Evolutionary conservation across 2,888 invertebrate species (phyloP), one percentile per base, ranked within the genome.

Genomic region (Drosophila melanosoma): DNA sequence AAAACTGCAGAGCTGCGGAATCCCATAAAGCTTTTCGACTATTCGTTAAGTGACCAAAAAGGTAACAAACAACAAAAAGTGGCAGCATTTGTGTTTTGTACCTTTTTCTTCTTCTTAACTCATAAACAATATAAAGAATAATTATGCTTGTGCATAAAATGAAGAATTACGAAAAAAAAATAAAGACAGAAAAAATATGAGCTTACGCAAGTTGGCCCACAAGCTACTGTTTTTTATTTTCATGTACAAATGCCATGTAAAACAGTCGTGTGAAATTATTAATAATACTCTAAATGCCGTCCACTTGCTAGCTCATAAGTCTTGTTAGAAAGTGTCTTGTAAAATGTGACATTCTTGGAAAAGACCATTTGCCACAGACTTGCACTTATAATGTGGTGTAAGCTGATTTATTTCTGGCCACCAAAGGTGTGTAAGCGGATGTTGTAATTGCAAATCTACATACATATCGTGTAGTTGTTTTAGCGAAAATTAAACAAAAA

Each of bases 11-110:
- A 85, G 72, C 63, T 29, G 51, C 68, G 57, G 70, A 77, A 79
- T 73, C 75, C 82, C 88, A 85, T 84, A 84, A 79, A 82, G 88
- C 77, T 89, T 87, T 88, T 84, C 72, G 77, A 77, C 85, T 87
- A 85, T 85, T 85, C 87, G 90, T 85, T 73, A 85, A 87, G 80
- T 85, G 85, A 84, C 85, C 87, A 87, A 85, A 84, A 84, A 82
- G 82, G 85, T 84, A 84, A 87, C 82, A 83, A 74, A 83, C 63
- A 73, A 68, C 70, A 79, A 76, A 61, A 69, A 78, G 58, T 65
- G 67, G 61, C 72, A 68, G 49, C 63, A 72, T 56, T 57, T 69
- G 26, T 63, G 45, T 54, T 20, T 23, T 61, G 29, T 36, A 17
- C 33, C 61, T 67, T 68, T 74, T 76, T 81, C 61, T 69, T 68